Evolutionary conservation across 2,113 vertebrate genomes (phyloP), one percentile per base, ranked within the genome.

Genomic region (Thalassarche chlororhynchos): DNA sequence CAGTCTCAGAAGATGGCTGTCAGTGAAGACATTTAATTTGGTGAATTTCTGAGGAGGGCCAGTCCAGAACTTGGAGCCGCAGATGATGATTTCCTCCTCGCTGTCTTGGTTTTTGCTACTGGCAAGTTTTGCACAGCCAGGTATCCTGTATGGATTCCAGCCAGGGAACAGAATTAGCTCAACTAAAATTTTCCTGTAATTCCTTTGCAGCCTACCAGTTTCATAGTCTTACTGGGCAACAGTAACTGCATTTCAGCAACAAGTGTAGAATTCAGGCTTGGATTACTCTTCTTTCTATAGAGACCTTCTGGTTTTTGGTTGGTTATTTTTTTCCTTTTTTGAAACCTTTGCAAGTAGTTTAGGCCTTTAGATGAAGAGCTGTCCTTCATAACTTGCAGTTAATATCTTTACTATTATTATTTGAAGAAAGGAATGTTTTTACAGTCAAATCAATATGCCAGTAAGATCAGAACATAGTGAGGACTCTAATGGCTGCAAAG

Each of bases 401-500:
- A 90, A 66, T 85, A 72, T 74, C 88, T 90, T 91, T 86, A 66
- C 24, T 95, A 58, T 90, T 93, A 86, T 90, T 69, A 90, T 87
- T 92, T 90, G 90, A 96, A 97, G 82, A 94, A 96, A 88, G 25
- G 72, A 69, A 84, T 89, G 93, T 78, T 97, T 96, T 94, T 92
- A 94, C 62, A 93, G 84, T 90, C 90, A 95, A 97, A 97, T 95
- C 96, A 94, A 97, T 97, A 96, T 68, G 42, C 87, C 82, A 84
- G 89, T 47, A 90, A 96, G 62, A 97, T 90, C 92, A 95, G 95
- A 96, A 96, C 80, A 80, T 87, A 84, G 74, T 38, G 49, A 96
- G 79, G 88, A 95, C 82, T 94, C 61, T 94, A 97, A 97, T 89
- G 84, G 89, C 82, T 95, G 93, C 60, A 87, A 94, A 96, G 93